phyloP scores from a whole-genome alignment of 2,113 vertebrate species.

The Bos indicus region DNA sequence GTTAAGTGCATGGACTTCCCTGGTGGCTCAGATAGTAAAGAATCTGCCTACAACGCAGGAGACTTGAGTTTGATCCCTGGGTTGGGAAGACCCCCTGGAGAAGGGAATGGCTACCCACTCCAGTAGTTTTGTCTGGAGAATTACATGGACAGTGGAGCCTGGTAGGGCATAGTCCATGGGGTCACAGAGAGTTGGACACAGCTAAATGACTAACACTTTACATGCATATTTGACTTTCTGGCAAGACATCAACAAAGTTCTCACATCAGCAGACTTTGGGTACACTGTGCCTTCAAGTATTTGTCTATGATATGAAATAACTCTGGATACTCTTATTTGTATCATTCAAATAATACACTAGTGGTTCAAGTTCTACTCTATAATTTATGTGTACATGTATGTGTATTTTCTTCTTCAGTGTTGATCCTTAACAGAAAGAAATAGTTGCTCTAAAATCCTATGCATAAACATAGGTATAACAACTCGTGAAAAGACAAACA shows the following conservation, averaged over 20 bases:
- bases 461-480: neutral
- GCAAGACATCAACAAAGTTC: neutral
- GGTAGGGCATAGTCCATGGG: neutral
- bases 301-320: neutral
- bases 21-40: neutral
- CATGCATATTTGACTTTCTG: neutral
- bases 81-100: neutral
- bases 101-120: neutral
- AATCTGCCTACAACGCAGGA: neutral
- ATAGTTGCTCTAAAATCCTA: slow-evolving; percentile 15
- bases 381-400: neutral
- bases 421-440: slow-evolving; percentile 21
- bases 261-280: neutral
- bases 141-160: neutral
- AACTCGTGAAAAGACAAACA: neutral
- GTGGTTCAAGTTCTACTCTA: neutral
- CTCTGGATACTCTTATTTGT: slow-evolving; percentile 7
- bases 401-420: neutral
- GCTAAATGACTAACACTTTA: neutral
- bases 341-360: neutral
- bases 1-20: neutral
- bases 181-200: neutral
- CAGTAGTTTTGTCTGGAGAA: neutral
- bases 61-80: neutral
- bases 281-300: neutral